phyloP scores from a whole-genome alignment of 2,888 invertebrate species.

The Hedya salicella region DNA sequence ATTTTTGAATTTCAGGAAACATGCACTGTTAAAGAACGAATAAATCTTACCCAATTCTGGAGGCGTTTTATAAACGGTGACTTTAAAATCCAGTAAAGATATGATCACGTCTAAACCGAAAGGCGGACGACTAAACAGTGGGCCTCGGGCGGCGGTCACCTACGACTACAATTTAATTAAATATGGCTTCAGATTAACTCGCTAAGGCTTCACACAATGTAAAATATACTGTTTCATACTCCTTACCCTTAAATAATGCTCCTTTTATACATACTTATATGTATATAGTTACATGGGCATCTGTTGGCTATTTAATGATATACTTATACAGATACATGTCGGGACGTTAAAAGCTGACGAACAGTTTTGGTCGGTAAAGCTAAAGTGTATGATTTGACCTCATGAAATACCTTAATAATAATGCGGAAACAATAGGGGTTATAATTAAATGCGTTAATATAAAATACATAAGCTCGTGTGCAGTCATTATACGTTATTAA shows the following conservation, averaged over 20 bases:
- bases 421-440: neutral
- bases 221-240: constrained; percentile 80
- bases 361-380: neutral
- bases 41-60: constrained; percentile 5
- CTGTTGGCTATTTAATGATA: neutral
- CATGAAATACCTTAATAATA: neutral
- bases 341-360: neutral
- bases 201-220: constrained; percentile 72
- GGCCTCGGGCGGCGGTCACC: constrained; percentile 64
- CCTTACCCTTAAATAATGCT: constrained; percentile 52
- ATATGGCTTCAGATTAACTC: constrained; percentile 83
- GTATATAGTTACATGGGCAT: neutral
- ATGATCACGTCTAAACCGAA: constrained; percentile 60
- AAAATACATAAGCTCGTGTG: constrained; percentile 1
- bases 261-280: neutral
- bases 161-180: constrained; percentile 82
- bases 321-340: neutral
- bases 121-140: constrained; percentile 68
- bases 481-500: constrained; percentile 4
- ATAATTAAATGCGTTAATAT: constrained; percentile 10
- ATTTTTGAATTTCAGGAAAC: neutral
- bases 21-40: neutral
- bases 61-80: constrained; percentile 19
- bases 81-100: constrained; percentile 47
- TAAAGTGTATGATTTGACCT: neutral